Evolutionary conservation across 2,797 vertebrate species (phyloP).

Genomic region (Lindbergichthys nudifrons): DNA sequence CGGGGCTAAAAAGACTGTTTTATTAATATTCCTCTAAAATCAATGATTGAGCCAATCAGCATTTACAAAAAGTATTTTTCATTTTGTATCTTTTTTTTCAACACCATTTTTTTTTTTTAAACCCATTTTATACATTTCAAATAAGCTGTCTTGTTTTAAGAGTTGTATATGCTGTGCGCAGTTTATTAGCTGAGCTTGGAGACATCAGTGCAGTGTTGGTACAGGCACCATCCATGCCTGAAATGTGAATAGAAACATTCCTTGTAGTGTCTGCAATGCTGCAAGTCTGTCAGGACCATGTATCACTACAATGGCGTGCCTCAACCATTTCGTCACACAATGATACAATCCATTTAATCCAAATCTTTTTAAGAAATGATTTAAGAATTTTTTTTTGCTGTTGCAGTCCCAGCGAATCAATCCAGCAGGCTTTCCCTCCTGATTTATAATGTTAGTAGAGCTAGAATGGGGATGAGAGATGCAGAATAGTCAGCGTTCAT

Average conservation of each 20-base stretch:
- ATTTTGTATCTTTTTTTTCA: slow-evolving; percentile 24
- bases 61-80: slow-evolving; percentile 40
- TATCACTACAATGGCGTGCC: slow-evolving; percentile 81
- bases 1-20: slow-evolving; percentile 3
- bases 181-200: slow-evolving; percentile 34
- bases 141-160: slow-evolving; percentile 34
- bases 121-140: slow-evolving; percentile 40
- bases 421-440: slow-evolving; percentile 71
- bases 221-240: slow-evolving; percentile 66
- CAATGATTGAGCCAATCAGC: slow-evolving; percentile 44
- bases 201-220: slow-evolving; percentile 41
- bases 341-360: slow-evolving; percentile 88
- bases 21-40: slow-evolving; percentile 48
- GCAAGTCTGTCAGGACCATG: slow-evolving; percentile 72
- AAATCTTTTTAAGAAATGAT: slow-evolving; percentile 86
- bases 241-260: slow-evolving; percentile 80
- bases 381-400: slow-evolving; percentile 79
- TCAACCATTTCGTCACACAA: slow-evolving; percentile 84
- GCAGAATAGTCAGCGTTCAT: slow-evolving; percentile 82
- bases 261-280: slow-evolving; percentile 70
- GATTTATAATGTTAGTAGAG: slow-evolving; percentile 86
- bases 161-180: slow-evolving; percentile 17
- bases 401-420: slow-evolving; percentile 79
- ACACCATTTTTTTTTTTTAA: background rate
- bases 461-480: slow-evolving; percentile 80